These are phyloP conservation scores for Catalaphyllia jardinei DNA, from an alignment of 64 coral and sea anemone genomes.

Conservation along the genomic window DNA sequence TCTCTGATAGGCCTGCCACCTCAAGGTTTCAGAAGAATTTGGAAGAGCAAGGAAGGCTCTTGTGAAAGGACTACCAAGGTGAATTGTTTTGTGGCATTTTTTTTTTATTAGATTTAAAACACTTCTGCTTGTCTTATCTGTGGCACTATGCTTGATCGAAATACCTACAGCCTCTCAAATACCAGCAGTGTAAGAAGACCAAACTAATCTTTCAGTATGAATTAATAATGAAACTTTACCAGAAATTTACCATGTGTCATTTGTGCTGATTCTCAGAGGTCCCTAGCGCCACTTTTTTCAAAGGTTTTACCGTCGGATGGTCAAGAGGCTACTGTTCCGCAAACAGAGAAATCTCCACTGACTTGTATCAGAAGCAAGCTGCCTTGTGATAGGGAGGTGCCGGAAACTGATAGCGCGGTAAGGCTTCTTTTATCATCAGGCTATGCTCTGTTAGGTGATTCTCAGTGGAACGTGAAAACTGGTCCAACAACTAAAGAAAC, in stretches of 20 bases:
- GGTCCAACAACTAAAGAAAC: too few relatives aligned
- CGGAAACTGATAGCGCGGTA: not conserved
- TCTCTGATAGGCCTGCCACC: slow-evolving; percentile 41
- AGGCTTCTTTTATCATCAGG: not conserved
- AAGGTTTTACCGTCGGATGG: not conserved
- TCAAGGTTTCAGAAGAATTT: slow-evolving; percentile 56
- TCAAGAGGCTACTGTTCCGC: slow-evolving; percentile 23
- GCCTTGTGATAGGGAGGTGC: slow-evolving; percentile 10
- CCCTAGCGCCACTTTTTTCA: slow-evolving; percentile 19
- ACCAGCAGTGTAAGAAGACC: too few relatives aligned
- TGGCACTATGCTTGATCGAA: too few relatives aligned
- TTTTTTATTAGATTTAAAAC: too few relatives aligned
- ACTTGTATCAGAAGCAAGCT: not conserved
- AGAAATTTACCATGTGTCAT: not conserved
- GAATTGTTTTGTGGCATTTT: not conserved
- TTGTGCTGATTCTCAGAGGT: slow-evolving; percentile 14
- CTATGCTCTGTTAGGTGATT: not conserved
- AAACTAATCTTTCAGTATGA: too few relatives aligned
- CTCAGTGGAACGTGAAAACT: too few relatives aligned
- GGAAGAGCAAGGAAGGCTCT: slow-evolving; percentile 7
- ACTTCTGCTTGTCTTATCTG: too few relatives aligned
- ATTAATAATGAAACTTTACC: too few relatives aligned
- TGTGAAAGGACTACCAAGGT: slow-evolving; percentile 20
- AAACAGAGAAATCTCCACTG: slow-evolving; percentile 18
- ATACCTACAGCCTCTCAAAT: too few relatives aligned